Evolutionary conservation across 2,113 vertebrate genomes (phyloP).

Genomic region (Gymnarchus niloticus): DNA sequence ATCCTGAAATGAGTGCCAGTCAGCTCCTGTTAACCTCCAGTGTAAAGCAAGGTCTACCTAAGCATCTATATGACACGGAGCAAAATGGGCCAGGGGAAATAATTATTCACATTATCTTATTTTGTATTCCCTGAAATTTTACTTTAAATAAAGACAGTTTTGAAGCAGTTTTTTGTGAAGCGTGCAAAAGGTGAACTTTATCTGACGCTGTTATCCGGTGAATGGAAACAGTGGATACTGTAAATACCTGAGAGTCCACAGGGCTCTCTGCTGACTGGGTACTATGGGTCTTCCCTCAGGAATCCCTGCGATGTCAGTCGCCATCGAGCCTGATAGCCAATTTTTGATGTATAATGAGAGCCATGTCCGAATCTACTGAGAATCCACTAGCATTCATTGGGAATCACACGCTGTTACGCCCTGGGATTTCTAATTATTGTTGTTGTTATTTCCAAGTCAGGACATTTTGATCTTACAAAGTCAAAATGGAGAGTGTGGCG

Average conservation of each 20-base stretch:
- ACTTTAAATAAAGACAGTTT: neutral
- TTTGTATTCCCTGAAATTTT: neutral
- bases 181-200: neutral
- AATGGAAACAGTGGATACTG: neutral
- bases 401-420: neutral
- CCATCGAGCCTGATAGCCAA: neutral
- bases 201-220: neutral
- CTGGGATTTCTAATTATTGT: neutral
- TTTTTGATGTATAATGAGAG: neutral
- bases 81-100: neutral
- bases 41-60: neutral
- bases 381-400: neutral
- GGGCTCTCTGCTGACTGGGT: too few relatives aligned
- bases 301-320: too few relatives aligned
- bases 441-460: neutral
- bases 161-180: neutral
- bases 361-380: neutral
- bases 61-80: neutral
- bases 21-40: neutral
- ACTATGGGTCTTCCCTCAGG: too few relatives aligned
- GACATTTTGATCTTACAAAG: constrained; percentile 15
- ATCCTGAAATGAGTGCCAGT: neutral
- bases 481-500: neutral
- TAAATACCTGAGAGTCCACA: neutral
- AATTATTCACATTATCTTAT: neutral